Conservation (phyloP, 2,113 vertebrate genomes). For the Sapayoa aenigma region DNA sequence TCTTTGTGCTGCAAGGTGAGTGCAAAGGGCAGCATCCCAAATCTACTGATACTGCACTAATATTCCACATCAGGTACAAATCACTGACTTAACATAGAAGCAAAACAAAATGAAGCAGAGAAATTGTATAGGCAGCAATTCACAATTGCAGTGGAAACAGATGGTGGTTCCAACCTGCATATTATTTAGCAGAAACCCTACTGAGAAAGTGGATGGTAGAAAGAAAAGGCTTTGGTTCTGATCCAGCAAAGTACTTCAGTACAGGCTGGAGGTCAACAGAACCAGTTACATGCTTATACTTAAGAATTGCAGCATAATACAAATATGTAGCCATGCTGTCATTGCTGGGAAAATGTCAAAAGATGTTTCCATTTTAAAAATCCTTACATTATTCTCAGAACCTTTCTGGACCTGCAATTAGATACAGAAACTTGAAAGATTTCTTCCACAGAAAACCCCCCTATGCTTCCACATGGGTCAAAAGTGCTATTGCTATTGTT, state of each 20-base stretch:
- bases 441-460: background rate
- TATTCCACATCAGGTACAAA: background rate
- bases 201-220: background rate
- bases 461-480: background rate
- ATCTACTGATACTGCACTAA: background rate
- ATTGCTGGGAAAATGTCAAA: background rate
- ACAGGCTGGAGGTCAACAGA: background rate
- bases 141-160: background rate
- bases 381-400: background rate
- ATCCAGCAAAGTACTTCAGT: slow-evolving; percentile 17
- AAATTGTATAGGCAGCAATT: background rate
- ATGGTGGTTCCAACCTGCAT: background rate
- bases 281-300: background rate
- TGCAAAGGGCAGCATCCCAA: background rate
- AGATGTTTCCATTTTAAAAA: background rate
- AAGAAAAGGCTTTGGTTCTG: background rate
- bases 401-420: background rate
- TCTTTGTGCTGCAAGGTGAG: background rate
- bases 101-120: background rate
- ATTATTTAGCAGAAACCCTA: slow-evolving; percentile 3
- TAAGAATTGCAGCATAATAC: background rate
- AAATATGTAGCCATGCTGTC: background rate
- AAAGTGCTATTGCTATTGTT: background rate
- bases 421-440: background rate
- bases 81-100: background rate